A percentile compares a stretch with the other conserved stretches of the same genome.
Conservation (phyloP, 1,140 invertebrate species). For the Dufourea novaeangliae region DNA sequence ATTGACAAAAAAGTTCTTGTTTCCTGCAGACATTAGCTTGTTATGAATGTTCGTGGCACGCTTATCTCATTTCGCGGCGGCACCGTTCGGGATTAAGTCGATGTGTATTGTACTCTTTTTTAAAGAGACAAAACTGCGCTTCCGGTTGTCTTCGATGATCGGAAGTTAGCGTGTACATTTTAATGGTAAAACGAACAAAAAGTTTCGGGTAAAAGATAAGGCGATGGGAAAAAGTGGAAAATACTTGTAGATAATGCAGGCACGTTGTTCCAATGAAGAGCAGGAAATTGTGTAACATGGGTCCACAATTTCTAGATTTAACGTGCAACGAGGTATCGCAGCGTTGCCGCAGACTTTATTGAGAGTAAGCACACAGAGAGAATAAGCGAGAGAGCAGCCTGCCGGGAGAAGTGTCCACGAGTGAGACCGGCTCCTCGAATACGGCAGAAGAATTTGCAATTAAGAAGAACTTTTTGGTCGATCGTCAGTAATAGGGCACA, state of each 20-base stretch:
- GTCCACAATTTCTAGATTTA: slow-evolving; percentile 72
- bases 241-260: slow-evolving; percentile 55
- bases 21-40: slow-evolving; percentile 62
- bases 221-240: background rate
- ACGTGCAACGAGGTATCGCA: slow-evolving; percentile 71
- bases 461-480: slow-evolving; percentile 72
- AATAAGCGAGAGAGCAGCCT: slow-evolving; percentile 66
- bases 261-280: slow-evolving; percentile 50
- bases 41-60: slow-evolving; percentile 51
- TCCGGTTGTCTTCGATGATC: slow-evolving; percentile 28
- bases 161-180: slow-evolving; percentile 34
- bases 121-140: slow-evolving; percentile 18
- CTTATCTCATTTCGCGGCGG: slow-evolving; percentile 59
- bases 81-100: slow-evolving; percentile 41
- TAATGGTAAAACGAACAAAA: slow-evolving; percentile 14
- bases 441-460: slow-evolving; percentile 67
- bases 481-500: slow-evolving; percentile 69
- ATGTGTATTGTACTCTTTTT: slow-evolving; percentile 23
- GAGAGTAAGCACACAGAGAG: slow-evolving; percentile 65
- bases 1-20: slow-evolving; percentile 75
- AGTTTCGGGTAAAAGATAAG: slow-evolving; percentile 33
- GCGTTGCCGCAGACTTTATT: slow-evolving; percentile 72
- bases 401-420: slow-evolving; percentile 66
- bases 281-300: slow-evolving; percentile 66
- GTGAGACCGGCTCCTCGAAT: slow-evolving; percentile 68